These are phyloP conservation scores for Hydrophis major DNA, from an alignment of 2,797 vertebrate genomes.

Conservation along the genomic window DNA sequence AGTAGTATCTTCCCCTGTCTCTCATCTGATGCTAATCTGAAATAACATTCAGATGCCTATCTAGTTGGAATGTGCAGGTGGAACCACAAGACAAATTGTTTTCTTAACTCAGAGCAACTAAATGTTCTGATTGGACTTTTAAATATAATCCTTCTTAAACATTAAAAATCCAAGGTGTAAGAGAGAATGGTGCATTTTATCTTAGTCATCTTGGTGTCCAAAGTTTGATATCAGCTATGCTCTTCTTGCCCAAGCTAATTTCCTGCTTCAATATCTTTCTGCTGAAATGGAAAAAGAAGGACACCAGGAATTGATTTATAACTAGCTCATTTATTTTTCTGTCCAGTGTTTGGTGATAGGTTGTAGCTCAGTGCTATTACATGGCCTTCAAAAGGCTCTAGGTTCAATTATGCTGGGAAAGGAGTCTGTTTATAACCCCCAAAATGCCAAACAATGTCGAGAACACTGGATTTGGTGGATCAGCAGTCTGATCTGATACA, in stretches of 20 bases:
- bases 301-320: not conserved
- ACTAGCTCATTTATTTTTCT: not conserved
- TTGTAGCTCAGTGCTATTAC: not conserved
- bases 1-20: not conserved
- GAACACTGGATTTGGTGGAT: not conserved
- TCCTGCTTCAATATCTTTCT: not conserved
- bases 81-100: not conserved
- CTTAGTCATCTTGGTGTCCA: not conserved
- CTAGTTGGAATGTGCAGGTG: not conserved
- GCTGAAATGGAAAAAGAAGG: not conserved
- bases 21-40: not conserved
- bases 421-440: not conserved
- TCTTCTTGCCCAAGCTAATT: not conserved
- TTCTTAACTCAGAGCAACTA: not conserved
- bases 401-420: not conserved
- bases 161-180: not conserved
- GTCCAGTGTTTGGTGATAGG: not conserved
- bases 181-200: not conserved
- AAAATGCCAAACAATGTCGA: not conserved
- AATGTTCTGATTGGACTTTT: not conserved
- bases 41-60: not conserved
- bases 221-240: not conserved
- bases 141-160: not conserved
- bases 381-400: not conserved
- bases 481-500: not conserved